A percentile compares a stretch with the other conserved stretches of the same genome.
phyloP scores from a whole-genome alignment of 2,888 invertebrate genomes.

The Eudemis profundana region DNA sequence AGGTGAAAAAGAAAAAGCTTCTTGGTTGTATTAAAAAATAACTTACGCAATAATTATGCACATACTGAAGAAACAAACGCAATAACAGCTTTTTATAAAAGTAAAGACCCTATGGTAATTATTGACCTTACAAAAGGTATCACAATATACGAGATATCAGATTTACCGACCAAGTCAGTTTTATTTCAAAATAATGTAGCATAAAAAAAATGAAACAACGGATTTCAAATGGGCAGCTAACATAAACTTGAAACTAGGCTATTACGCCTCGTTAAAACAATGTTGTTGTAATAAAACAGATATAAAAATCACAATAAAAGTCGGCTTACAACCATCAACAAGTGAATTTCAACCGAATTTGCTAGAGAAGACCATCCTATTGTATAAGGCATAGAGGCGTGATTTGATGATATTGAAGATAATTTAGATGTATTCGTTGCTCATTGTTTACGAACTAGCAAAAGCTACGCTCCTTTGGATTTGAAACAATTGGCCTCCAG shows the following conservation, averaged over 20 bases:
- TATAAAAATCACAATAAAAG: conserved; percentile 53
- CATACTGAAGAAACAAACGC: no score
- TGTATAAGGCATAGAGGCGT: neutral
- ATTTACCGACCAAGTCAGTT: neutral
- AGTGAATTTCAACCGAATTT: neutral
- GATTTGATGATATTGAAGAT: neutral
- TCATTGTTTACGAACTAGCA: neutral
- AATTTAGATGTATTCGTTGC: neutral
- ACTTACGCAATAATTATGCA: no score
- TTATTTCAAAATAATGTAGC: neutral
- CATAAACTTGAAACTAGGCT: conserved; percentile 39
- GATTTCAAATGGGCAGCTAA: conserved; percentile 9
- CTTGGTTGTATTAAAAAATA: no score
- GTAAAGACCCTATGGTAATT: neutral
- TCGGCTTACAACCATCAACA: conserved; percentile 33
- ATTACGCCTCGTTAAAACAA: conserved; percentile 54
- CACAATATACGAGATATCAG: neutral
- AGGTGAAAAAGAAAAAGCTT: no score
- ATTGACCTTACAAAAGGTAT: neutral
- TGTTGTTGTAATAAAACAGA: conserved; percentile 48
- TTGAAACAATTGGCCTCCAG: neutral
- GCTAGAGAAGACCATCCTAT: neutral
- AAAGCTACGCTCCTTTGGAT: conserved; percentile 8
- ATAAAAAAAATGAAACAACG: conserved; percentile 6
- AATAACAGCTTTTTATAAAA: neutral